These are phyloP conservation scores for Kradibia gibbosae DNA, from an alignment of 1,140 invertebrate genomes.

Conservation along the genomic window DNA sequence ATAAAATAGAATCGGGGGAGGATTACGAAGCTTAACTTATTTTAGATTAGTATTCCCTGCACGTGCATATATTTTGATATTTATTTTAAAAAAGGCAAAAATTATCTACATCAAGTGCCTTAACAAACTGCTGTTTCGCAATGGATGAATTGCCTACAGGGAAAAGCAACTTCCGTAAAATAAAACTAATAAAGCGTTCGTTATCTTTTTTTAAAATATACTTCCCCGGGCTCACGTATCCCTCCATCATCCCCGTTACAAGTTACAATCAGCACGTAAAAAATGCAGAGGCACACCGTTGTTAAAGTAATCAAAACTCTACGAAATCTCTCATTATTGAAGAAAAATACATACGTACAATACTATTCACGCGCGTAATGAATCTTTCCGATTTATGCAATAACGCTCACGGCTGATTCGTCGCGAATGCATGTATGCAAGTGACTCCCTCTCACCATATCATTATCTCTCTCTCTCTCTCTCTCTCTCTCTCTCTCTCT, in stretches of 20 bases:
- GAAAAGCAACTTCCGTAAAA: not conserved
- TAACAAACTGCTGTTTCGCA: not conserved
- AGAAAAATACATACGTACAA: conserved; percentile 3
- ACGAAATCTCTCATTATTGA: conserved; percentile 35
- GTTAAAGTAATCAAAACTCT: conserved; percentile 15
- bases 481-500: too few relatives aligned
- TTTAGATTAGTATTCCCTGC: too few relatives aligned
- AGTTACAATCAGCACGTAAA: not conserved
- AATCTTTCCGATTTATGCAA: conserved; percentile 32
- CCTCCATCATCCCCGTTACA: conserved; percentile 6
- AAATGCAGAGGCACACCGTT: conserved; percentile 16
- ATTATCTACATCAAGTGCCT: too few relatives aligned
- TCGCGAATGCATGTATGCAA: not conserved
- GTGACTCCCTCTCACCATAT: too few relatives aligned
- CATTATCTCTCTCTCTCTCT: too few relatives aligned
- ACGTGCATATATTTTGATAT: too few relatives aligned
- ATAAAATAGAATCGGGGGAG: too few relatives aligned
- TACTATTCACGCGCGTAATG: conserved; percentile 13
- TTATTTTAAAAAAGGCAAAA: too few relatives aligned
- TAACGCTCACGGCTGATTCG: conserved; percentile 19
- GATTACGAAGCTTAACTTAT: too few relatives aligned
- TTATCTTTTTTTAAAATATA: conserved; percentile 4
- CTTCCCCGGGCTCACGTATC: too few relatives aligned
- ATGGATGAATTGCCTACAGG: not conserved
- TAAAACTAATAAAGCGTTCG: not conserved